Percentiles rank a stretch among this genome's conserved stretches.
These are phyloP conservation scores for Pantala flavescens DNA, from an alignment of 1,140 invertebrate genomes.

Conservation along the genomic window DNA sequence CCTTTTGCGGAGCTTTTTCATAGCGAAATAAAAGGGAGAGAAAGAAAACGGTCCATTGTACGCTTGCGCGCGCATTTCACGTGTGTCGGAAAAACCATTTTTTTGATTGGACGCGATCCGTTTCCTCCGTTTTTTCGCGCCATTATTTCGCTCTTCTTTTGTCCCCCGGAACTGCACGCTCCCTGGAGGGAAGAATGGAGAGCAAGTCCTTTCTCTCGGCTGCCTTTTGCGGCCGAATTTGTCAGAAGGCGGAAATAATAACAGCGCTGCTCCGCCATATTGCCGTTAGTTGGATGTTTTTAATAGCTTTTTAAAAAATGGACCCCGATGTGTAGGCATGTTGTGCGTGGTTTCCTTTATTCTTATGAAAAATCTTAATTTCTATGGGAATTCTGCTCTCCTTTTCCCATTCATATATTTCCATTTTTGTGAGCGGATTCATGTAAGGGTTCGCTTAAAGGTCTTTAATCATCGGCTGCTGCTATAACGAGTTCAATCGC, in stretches of 20 bases:
- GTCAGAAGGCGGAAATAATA: not conserved
- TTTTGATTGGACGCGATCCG: conserved; percentile 8
- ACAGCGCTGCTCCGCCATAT: not conserved
- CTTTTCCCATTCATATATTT: too few species aligned
- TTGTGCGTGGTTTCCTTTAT: too few species aligned
- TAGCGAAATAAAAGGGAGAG: too few species aligned
- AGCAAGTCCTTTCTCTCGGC: not conserved
- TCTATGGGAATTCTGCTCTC: too few species aligned
- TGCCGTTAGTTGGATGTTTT: conserved; percentile 1
- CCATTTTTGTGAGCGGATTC: too few species aligned
- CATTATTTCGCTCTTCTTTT: conserved; percentile 3
- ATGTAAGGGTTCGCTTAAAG: too few species aligned
- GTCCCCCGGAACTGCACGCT: not conserved
- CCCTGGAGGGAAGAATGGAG: not conserved
- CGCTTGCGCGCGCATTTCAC: not conserved
- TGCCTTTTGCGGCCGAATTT: not conserved
- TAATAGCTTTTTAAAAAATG: not conserved
- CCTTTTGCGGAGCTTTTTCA: too few species aligned
- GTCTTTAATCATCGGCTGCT: too few species aligned
- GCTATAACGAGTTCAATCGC: too few species aligned
- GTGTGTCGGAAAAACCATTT: not conserved
- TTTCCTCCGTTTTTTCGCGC: conserved; percentile 4
- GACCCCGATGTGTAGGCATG: too few species aligned
- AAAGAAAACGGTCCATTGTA: not conserved
- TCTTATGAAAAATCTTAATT: too few species aligned